Conservation (phyloP, 2,888 invertebrate genomes). For the Cephonodes hylas region DNA sequence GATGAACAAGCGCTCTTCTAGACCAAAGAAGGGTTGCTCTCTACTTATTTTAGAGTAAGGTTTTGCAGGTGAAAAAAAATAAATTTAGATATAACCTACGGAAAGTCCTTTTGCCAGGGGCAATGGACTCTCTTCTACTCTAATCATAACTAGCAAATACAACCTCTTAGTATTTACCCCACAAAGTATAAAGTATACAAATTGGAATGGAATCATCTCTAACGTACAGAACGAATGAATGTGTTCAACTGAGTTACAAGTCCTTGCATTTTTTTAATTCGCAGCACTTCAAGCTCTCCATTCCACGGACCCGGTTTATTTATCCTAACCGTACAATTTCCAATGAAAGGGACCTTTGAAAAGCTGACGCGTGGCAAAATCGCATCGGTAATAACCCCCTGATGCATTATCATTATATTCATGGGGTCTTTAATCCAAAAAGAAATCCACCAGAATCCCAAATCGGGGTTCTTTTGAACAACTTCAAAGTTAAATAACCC, state of each 20-base stretch:
- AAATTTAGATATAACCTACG: no score
- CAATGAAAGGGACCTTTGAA: constrained; percentile 43
- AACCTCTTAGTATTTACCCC: no score
- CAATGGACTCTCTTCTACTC: no score
- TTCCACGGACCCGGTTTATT: constrained; percentile 1
- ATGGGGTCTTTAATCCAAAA: constrained; percentile 79
- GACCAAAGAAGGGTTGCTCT: no score
- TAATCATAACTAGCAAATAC: no score
- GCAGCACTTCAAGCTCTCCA: neutral
- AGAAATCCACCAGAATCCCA: constrained; percentile 78
- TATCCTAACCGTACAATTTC: constrained; percentile 21
- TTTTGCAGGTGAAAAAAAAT: no score
- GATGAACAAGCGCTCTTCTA: no score
- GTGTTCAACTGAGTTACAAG: neutral
- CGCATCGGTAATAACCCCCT: constrained; percentile 57
- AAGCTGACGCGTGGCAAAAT: constrained; percentile 62
- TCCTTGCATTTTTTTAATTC: neutral
- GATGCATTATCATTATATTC: constrained; percentile 79
- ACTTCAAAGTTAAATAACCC: constrained; percentile 80
- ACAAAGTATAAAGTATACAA: no score
- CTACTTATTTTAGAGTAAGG: no score
- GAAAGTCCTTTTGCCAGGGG: no score
- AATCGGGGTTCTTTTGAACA: constrained; percentile 78
- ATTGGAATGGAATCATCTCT: no score
- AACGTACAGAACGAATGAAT: neutral